Evolutionary conservation across 2,888 invertebrate genomes (phyloP), one percentile per base, ranked within the genome.

Genomic region (Bombyx huttoni): DNA sequence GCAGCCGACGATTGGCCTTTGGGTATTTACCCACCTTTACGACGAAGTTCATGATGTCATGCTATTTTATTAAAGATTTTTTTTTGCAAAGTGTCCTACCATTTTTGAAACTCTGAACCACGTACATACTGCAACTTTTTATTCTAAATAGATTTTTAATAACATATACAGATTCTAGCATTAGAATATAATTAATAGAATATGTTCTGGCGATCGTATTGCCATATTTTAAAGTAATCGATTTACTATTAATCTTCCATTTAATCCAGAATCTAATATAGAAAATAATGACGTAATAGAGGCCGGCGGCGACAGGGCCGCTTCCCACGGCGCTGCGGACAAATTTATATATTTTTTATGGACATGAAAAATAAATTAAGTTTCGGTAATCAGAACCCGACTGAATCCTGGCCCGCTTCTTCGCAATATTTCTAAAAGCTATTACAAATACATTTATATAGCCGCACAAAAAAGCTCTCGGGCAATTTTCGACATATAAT

Each of bases 401-500:
- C 70, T 76, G 77, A 79, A 73, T 78, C 70, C 78, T 82, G 81
- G 73, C 78, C 81, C 78, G 83, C 72, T 84, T 75, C 86, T 79
- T 86, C 71, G 87, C 87, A 84, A 86, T 88, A 86, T 87, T 81
- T 87, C 86, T 87, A 86, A 84, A 87, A 86, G 85, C 87, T 87
- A 86, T 86, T 86, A 86, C 88, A 87, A 87, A 88, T 86, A 87
- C 87, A 86, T 87, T 87, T 86, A 87, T 87, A 86, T 81, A 74
- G 78, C 80, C 75, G 70, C 81, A 84, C 84, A 87, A 88, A 88
- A 86, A 86, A 87, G 74, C 77, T 86, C 81, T 83, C 78, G 80
- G 73, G 79, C 88, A 88, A 88, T 88, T 88, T 88, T 87, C 88
- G 88, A 88, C 87, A 87, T 81, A 86, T 88, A 88, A 88, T 88